Evolutionary conservation across 2,113 vertebrate genomes (phyloP).

Genomic region (Microcebus lehilahytsara): DNA sequence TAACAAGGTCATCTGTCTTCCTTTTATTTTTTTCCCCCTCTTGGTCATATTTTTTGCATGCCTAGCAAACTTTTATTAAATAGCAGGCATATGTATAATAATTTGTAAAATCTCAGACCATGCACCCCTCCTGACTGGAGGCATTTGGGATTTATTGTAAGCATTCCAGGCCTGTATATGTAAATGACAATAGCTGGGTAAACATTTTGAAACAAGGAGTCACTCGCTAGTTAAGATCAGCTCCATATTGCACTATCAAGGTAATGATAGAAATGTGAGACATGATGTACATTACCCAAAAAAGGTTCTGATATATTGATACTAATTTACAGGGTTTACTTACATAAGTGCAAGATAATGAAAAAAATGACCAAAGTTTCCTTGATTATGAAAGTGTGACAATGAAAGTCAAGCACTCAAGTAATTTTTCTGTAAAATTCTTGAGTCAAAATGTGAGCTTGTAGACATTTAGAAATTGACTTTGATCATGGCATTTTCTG

Average conservation of each 20-base stretch:
- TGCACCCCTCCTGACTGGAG: neutral
- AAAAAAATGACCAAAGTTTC: neutral
- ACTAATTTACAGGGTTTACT: neutral
- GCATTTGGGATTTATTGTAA: neutral
- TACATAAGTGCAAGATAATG: neutral
- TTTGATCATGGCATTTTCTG: neutral
- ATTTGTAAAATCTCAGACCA: neutral
- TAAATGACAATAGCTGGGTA: neutral
- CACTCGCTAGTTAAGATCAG: neutral
- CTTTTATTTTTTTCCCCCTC: neutral
- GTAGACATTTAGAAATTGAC: neutral
- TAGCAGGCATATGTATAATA: neutral
- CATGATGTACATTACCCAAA: neutral
- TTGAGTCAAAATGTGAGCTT: neutral
- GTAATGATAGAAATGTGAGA: neutral
- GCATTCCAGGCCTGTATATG: neutral
- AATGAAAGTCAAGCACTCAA: neutral
- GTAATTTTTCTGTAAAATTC: neutral
- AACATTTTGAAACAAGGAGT: neutral
- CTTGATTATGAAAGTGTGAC: neutral
- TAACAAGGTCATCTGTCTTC: neutral
- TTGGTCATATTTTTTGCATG: neutral
- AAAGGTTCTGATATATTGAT: neutral
- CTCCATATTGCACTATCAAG: neutral
- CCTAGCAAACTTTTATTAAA: neutral